These are phyloP conservation scores for Tolypeutes matacus DNA, from an alignment of 2,797 vertebrate species.

Conservation along the genomic window DNA sequence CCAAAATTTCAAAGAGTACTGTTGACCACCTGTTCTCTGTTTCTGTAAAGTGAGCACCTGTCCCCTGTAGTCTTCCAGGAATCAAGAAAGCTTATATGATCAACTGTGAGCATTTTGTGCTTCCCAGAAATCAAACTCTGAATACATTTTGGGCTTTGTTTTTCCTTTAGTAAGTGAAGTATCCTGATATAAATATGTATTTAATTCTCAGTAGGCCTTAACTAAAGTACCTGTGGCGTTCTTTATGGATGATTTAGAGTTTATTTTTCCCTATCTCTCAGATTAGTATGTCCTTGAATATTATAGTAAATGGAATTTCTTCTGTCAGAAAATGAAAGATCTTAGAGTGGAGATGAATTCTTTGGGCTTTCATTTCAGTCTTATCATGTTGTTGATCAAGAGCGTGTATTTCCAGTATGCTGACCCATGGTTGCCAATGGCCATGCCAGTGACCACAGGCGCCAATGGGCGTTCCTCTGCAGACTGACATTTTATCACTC, in stretches of 20 bases:
- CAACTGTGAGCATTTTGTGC: background rate
- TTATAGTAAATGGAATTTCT: constrained; percentile 17
- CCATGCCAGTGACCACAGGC: constrained; percentile 31
- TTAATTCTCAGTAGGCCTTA: background rate
- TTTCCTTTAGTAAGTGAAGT: background rate
- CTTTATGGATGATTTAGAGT: background rate
- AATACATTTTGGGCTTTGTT: background rate
- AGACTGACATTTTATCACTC: constrained; percentile 36
- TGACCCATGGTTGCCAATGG: background rate
- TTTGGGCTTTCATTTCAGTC: constrained; percentile 26
- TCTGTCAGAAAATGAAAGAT: constrained; percentile 18
- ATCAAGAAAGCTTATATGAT: background rate
- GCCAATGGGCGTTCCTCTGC: constrained; percentile 29
- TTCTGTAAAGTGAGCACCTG: background rate
- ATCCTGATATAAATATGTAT: background rate
- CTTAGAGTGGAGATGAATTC: background rate
- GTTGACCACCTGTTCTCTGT: background rate
- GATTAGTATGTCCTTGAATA: background rate
- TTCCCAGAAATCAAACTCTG: background rate
- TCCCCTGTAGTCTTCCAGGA: background rate
- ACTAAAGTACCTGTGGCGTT: background rate
- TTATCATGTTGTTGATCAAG: constrained; percentile 19
- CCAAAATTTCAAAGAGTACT: background rate
- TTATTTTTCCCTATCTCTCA: constrained; percentile 5
- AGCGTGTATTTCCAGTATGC: background rate